Evolutionary conservation across 2,888 invertebrate species (phyloP).

Genomic region (Ectropis crepuscularia): DNA sequence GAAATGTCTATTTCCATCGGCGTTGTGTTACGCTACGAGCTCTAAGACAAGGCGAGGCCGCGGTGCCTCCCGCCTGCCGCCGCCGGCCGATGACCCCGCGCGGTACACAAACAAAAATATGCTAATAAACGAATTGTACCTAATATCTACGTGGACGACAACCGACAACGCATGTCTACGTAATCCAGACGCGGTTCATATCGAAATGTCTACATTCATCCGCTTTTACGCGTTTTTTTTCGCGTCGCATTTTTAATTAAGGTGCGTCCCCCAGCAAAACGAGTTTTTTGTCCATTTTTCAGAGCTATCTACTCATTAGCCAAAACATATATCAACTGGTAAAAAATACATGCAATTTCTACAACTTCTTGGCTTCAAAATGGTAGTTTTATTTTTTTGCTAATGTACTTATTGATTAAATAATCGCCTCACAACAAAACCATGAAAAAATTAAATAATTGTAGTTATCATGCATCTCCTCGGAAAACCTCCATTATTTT

Average conservation of each 20-base stretch:
- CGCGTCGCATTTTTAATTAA: constrained; percentile 17
- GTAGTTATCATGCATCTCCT: too few species aligned
- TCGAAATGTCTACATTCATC: constrained; percentile 11
- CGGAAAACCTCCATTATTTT: too few species aligned
- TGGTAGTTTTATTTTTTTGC: too few species aligned
- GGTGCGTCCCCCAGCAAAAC: too few species aligned
- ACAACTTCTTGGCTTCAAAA: too few species aligned
- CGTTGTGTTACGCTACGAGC: constrained; percentile 18
- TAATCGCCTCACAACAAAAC: too few species aligned
- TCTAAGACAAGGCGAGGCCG: constrained; percentile 3
- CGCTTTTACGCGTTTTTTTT: constrained; percentile 18
- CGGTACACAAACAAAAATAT: constrained; percentile 52
- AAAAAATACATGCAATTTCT: too few species aligned
- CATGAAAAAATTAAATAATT: too few species aligned
- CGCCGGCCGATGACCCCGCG: constrained; percentile 64
- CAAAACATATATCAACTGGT: too few species aligned
- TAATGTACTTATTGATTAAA: too few species aligned
- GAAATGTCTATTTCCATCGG: constrained; percentile 34
- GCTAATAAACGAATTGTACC: constrained; percentile 39
- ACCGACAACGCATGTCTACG: constrained; percentile 18
- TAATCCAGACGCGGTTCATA: constrained; percentile 17
- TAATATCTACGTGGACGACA: constrained; percentile 25
- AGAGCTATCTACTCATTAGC: too few species aligned
- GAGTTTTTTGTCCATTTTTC: too few species aligned
- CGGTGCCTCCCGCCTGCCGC: constrained; percentile 52